phyloP scores from a whole-genome alignment of 2,888 invertebrate species.

The Siphlonurus alternatus region DNA sequence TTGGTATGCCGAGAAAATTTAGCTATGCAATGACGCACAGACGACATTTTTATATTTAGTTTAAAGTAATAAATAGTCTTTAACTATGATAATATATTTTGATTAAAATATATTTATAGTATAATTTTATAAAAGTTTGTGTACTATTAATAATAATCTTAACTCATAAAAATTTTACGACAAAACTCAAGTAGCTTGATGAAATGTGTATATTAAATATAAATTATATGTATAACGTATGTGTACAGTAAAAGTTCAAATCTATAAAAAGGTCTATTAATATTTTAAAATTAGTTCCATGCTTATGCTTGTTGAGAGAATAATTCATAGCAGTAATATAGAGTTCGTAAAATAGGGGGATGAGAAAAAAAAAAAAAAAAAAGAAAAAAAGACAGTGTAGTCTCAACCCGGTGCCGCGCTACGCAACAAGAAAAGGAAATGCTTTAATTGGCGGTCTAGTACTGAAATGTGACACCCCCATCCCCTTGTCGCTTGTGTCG shows the following conservation, averaged over 20 bases:
- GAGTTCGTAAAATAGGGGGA: too few species aligned
- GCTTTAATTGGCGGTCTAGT: background rate
- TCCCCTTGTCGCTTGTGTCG: background rate
- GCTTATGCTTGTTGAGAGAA: too few species aligned
- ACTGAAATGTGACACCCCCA: background rate
- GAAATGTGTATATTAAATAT: background rate
- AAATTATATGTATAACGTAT: too few species aligned
- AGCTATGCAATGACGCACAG: too few species aligned
- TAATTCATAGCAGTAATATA: too few species aligned
- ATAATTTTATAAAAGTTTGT: background rate
- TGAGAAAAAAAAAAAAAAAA: too few species aligned
- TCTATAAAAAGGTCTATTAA: background rate
- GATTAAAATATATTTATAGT: background rate
- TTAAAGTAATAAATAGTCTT: too few species aligned
- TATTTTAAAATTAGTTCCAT: background rate
- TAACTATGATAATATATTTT: background rate
- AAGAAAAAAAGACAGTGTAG: too few species aligned
- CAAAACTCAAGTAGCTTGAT: background rate
- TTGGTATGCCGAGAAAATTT: too few species aligned
- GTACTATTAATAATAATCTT: background rate
- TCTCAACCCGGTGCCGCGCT: too few species aligned
- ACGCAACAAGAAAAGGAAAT: background rate
- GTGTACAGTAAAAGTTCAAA: too few species aligned
- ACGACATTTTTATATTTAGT: too few species aligned
- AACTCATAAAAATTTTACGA: background rate